Conservation (phyloP, 2,113 vertebrate species). For the Marmota monax region DNA sequence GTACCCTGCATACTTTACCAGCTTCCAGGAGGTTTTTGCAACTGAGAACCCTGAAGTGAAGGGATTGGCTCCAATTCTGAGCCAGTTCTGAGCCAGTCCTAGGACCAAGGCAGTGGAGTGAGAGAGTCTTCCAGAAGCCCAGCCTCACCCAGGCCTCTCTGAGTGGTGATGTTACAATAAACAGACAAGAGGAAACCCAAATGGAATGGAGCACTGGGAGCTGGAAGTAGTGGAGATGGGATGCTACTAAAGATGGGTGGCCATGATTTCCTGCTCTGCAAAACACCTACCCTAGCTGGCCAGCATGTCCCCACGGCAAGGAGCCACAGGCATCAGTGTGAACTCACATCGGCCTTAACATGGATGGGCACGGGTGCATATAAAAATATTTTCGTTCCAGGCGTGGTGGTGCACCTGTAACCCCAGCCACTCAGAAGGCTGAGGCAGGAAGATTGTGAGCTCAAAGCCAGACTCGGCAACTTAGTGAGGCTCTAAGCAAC, state of each 20-base stretch:
- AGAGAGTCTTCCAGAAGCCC: too few species aligned
- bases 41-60: not conserved
- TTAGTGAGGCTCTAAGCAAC: too few species aligned
- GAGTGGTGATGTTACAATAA: too few species aligned
- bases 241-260: not conserved
- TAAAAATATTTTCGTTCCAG: too few species aligned
- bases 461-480: too few species aligned
- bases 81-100: not conserved
- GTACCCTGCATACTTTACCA: not conserved
- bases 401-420: too few species aligned
- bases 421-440: too few species aligned
- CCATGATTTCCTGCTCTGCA: not conserved
- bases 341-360: not conserved
- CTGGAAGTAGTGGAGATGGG: not conserved
- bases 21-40: not conserved
- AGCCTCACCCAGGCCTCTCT: not conserved
- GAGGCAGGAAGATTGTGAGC: too few species aligned
- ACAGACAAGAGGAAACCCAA: not conserved
- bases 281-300: not conserved
- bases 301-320: too few species aligned
- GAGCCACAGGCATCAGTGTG: not conserved
- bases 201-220: too few species aligned
- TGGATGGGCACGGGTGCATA: too few species aligned
- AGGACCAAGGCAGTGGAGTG: not conserved
- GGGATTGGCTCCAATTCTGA: not conserved